Conservation (phyloP, 2,797 vertebrate genomes). For the Myiotriccus ornatus region DNA sequence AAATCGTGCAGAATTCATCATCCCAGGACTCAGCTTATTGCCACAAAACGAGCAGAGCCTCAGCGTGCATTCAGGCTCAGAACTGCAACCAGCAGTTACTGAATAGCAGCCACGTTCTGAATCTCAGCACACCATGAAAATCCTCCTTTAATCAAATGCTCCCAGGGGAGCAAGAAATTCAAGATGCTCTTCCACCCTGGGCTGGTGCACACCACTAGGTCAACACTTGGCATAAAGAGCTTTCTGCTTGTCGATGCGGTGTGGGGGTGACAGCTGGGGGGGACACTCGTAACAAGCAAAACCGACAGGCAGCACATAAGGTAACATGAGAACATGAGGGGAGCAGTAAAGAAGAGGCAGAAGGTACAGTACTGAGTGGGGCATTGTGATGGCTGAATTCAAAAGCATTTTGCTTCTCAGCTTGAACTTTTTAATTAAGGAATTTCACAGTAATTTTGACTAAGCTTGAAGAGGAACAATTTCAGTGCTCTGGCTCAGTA, state of each 20-base stretch:
- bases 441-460: conserved; percentile 6
- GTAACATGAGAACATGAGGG: background rate
- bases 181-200: conserved; percentile 15
- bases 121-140: conserved; percentile 24
- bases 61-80: conserved; percentile 6
- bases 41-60: background rate
- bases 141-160: conserved; percentile 48
- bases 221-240: background rate
- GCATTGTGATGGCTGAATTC: background rate
- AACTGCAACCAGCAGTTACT: conserved; percentile 12
- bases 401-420: conserved; percentile 16
- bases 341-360: background rate
- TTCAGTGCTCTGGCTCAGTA: background rate
- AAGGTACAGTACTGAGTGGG: background rate
- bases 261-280: background rate
- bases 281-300: background rate
- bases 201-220: background rate
- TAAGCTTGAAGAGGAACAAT: background rate
- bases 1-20: background rate
- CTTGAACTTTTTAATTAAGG: conserved; percentile 37
- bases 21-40: background rate
- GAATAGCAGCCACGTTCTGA: conserved; percentile 16
- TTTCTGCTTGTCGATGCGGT: background rate
- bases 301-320: background rate
- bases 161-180: conserved; percentile 26